phyloP scores from a whole-genome alignment of 2,888 invertebrate genomes.

The Agrotis exclamationis region DNA sequence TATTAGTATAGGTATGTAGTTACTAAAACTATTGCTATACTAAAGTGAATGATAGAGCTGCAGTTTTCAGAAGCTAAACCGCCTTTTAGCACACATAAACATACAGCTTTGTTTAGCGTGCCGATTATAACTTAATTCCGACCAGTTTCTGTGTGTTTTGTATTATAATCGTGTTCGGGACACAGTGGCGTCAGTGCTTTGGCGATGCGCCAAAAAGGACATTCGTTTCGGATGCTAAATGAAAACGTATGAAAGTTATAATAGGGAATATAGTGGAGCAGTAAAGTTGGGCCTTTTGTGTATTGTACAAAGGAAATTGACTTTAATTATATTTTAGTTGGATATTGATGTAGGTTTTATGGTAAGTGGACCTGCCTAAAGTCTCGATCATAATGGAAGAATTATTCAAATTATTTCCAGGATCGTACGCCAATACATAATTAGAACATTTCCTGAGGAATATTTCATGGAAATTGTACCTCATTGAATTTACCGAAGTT shows the following conservation, averaged over 20 bases:
- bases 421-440: neutral
- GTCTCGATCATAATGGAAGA: conserved; percentile 9
- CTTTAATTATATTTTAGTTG: conserved; percentile 42
- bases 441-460: neutral
- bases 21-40: too few species aligned
- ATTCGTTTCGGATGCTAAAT: conserved; percentile 61
- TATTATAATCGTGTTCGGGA: conserved; percentile 58
- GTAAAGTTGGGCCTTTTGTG: conserved; percentile 53
- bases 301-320: conserved; percentile 58
- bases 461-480: conserved; percentile 1
- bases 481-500: neutral
- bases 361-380: conserved; percentile 7
- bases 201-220: conserved; percentile 63
- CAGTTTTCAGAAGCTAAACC: neutral
- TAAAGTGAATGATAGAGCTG: neutral
- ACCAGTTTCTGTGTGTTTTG: conserved; percentile 46
- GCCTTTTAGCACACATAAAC: conserved; percentile 2
- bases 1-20: too few species aligned
- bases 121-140: conserved; percentile 60
- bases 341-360: conserved; percentile 50
- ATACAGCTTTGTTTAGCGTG: conserved; percentile 23
- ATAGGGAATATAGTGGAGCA: conserved; percentile 50
- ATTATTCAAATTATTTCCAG: conserved; percentile 35
- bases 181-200: conserved; percentile 61
- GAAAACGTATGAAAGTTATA: conserved; percentile 62